Evolutionary conservation across 2,113 vertebrate genomes (phyloP), one percentile per base, ranked within the genome.

Genomic region (Otocyon megalotis): DNA sequence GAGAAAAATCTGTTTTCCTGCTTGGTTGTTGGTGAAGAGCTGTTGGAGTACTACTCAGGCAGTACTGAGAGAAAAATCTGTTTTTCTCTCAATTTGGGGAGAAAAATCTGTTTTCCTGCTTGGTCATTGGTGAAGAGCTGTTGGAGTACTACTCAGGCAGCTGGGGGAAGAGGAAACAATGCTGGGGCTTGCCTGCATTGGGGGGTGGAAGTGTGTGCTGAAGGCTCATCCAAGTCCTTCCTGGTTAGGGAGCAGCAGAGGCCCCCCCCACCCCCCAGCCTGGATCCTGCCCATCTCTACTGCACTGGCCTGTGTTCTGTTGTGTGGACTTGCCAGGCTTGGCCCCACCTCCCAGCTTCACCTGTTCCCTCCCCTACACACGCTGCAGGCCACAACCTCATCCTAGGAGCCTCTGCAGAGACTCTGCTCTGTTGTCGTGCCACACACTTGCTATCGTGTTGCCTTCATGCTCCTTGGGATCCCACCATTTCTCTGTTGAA

Each of bases 251-350:
- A 72, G 35, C 16, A 30, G 53, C 0, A 2, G 67, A 13, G 43
- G 54, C 69, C 35, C 20, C 3, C n/a, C n/a, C n/a, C n/a, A n/a
- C n/a, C n/a, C n/a, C 22, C 24, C 2, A 2, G 1, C 62, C 50
- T 0, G 5, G 63, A 26, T 28, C 77, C 53, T 16, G 19, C 79
- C 67, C 3, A 17, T 26, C 53, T 22, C 6, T 43, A 37, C 12
- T 28, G 28, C 37, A 76, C 3, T 1, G 10, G 28, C 82, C 60
- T 28, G 30, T 0, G 1, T 90, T 16, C 15, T 53, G 76, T 30
- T 9, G 0, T 0, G 16, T 53, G 48, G 48, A 30, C 15, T 9
- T 32, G 15, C 48, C 48, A 4, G 43, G 28, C 48, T 30, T 8
- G 28, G 26, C 28, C 8, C 19, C 35, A 72, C 35, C 19, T 37